Conservation (phyloP, 2,797 vertebrate species). For the Muscicapa striata region DNA sequence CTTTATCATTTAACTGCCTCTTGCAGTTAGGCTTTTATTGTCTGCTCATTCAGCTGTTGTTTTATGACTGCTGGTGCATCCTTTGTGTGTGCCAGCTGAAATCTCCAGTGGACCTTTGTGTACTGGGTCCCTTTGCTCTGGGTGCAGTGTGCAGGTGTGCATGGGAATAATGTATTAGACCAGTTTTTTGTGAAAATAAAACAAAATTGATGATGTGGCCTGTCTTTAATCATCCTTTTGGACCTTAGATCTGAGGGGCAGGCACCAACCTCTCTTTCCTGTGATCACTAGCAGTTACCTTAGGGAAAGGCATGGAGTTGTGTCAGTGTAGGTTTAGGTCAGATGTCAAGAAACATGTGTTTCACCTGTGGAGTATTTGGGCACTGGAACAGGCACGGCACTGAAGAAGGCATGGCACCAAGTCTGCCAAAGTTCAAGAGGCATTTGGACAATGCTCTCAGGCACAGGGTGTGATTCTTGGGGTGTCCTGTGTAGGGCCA, state of each 20-base stretch:
- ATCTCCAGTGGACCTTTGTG: neutral
- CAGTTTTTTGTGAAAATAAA: neutral
- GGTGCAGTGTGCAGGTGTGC: no score
- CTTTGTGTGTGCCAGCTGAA: conserved; percentile 30
- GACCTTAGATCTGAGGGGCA: neutral
- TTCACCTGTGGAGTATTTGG: accelerated
- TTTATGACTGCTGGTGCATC: conserved; percentile 67
- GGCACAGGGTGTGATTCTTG: no score
- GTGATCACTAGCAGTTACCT: neutral
- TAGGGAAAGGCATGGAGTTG: neutral
- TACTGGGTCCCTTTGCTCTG: neutral
- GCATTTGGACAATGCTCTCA: neutral
- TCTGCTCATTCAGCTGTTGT: conserved; percentile 71
- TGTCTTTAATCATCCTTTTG: neutral
- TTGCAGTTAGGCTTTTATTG: conserved; percentile 71
- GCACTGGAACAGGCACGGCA: neutral
- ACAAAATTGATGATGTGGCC: accelerated
- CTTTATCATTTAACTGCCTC: conserved; percentile 74
- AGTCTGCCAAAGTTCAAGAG: neutral
- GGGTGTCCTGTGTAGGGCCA: no score
- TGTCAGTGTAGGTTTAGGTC: neutral
- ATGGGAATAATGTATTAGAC: neutral
- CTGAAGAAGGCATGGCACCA: neutral
- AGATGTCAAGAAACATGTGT: neutral
- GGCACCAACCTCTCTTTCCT: neutral